Conservation (phyloP, 2,888 invertebrate species). For the Sinohyriopsis cumingii region DNA sequence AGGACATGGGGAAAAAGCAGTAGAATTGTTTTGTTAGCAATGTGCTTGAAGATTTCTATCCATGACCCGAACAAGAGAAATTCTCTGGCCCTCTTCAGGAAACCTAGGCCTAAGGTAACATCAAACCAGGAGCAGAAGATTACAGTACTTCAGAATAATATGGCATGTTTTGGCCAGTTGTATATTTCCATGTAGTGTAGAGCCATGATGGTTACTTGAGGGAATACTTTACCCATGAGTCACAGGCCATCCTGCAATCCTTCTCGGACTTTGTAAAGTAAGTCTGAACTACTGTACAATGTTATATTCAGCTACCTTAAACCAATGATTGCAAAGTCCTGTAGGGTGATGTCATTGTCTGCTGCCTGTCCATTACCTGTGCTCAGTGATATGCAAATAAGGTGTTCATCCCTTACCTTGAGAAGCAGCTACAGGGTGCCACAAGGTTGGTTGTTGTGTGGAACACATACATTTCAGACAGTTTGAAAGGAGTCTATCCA, state of each 20-base stretch:
- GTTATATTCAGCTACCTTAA: not conserved
- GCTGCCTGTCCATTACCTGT: not conserved
- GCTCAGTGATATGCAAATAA: not conserved
- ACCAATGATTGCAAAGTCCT: not conserved
- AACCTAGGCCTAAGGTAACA: not conserved
- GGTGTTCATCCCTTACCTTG: not conserved
- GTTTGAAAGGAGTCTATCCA: not conserved
- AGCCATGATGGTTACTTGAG: conserved; percentile 7
- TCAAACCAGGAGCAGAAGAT: not conserved
- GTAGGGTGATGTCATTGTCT: not conserved
- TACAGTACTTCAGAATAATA: conserved; percentile 12
- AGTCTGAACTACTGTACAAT: not conserved
- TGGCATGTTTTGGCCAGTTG: conserved; percentile 12
- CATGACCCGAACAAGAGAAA: not conserved
- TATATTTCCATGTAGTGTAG: conserved; percentile 18
- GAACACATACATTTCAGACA: not conserved
- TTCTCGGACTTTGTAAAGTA: not conserved
- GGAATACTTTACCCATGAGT: conserved; percentile 22
- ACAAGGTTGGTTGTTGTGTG: not conserved
- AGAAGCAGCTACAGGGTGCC: not conserved
- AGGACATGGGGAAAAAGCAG: not conserved
- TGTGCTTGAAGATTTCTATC: not conserved
- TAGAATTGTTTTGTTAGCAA: not conserved
- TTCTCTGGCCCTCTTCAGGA: not conserved
- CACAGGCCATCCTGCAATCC: not conserved